These are phyloP conservation scores for Colinus virginianus DNA, from an alignment of 2,113 vertebrate genomes.

Conservation along the genomic window DNA sequence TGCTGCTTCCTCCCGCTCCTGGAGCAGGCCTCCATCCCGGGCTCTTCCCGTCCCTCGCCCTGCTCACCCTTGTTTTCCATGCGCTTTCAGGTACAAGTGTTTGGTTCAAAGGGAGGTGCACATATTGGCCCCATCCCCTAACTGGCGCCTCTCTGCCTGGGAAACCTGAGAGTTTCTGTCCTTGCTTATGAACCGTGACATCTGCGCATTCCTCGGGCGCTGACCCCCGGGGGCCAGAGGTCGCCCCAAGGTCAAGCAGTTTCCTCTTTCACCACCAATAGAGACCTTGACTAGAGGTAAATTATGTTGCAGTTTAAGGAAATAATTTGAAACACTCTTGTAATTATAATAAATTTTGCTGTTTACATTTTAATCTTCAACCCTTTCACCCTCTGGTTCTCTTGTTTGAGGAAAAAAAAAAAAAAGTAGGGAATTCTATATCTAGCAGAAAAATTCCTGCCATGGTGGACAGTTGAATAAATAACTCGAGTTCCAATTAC, in stretches of 20 bases:
- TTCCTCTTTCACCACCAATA: constrained; percentile 85
- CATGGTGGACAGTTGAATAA: constrained; percentile 61
- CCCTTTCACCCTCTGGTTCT: constrained; percentile 74
- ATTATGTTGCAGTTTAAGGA: constrained; percentile 82
- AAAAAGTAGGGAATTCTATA: constrained; percentile 43
- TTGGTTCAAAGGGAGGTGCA: constrained; percentile 77
- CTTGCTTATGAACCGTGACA: constrained; percentile 87
- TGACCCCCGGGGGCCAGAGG: constrained; percentile 86
- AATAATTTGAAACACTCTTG: constrained; percentile 84
- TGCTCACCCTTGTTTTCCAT: neutral
- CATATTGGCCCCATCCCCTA: constrained; percentile 79
- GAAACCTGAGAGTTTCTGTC: constrained; percentile 83
- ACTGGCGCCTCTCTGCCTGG: constrained; percentile 86
- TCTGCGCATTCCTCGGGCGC: constrained; percentile 87
- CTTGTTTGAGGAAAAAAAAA: constrained; percentile 45
- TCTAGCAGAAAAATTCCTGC: constrained; percentile 58
- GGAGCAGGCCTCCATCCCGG: neutral
- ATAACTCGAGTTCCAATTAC: constrained; percentile 44
- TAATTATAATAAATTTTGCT: constrained; percentile 86
- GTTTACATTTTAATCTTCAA: constrained; percentile 85
- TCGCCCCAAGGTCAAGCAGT: constrained; percentile 80
- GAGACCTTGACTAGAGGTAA: constrained; percentile 78
- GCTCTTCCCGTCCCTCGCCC: neutral
- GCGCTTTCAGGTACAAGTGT: constrained; percentile 73
- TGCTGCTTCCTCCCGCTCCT: neutral